These are phyloP conservation scores for Bovichtus variegatus DNA, from an alignment of 2,797 vertebrate genomes.

Conservation along the genomic window DNA sequence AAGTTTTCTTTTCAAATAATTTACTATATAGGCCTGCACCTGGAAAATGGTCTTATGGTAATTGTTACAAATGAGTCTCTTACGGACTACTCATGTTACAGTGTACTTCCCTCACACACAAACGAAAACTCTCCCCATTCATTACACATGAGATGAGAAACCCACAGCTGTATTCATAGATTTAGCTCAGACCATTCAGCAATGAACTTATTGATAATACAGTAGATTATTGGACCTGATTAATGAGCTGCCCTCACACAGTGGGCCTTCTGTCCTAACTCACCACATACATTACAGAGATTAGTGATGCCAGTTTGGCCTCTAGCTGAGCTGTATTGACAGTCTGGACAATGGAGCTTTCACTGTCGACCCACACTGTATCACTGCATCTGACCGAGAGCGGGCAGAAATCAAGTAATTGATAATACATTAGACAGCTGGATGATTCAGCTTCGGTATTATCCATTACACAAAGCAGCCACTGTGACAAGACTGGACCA, in stretches of 20 bases:
- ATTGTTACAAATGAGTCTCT: neutral
- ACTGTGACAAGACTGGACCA: neutral
- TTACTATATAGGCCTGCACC: neutral
- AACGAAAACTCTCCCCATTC: neutral
- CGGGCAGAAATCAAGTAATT: constrained; percentile 61
- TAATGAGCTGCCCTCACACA: constrained; percentile 43
- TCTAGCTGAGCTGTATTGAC: constrained; percentile 48
- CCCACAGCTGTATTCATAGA: constrained; percentile 14
- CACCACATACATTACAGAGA: constrained; percentile 35
- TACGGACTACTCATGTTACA: neutral
- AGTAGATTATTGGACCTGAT: constrained; percentile 55
- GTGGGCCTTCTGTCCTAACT: constrained; percentile 29
- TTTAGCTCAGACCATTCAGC: constrained; percentile 23
- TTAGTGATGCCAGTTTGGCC: constrained; percentile 35
- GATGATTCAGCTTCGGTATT: constrained; percentile 33
- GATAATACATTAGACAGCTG: constrained; percentile 53
- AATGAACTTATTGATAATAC: constrained; percentile 54
- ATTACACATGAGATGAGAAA: constrained; percentile 19
- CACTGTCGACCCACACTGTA: constrained; percentile 39
- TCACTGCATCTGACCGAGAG: constrained; percentile 34
- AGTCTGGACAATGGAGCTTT: constrained; percentile 48
- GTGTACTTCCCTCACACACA: neutral
- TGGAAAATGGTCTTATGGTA: neutral
- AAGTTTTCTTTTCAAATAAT: neutral
- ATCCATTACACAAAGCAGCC: constrained; percentile 36